Conservation (phyloP, 2,113 vertebrate genomes). For the Chloropsis hardwickii region DNA sequence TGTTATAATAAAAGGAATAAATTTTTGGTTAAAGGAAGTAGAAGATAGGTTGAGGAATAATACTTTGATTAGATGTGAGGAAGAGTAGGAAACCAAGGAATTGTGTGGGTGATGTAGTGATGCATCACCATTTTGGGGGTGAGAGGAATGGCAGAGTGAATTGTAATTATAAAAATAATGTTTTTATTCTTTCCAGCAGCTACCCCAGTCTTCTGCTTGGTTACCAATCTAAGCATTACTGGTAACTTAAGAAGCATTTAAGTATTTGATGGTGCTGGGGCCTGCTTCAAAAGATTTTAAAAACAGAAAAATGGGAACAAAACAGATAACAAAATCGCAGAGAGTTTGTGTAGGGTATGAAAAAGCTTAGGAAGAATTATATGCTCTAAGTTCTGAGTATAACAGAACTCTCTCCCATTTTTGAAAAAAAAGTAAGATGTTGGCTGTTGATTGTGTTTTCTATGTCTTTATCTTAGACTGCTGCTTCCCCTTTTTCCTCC, state of each 20-base stretch:
- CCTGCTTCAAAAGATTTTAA: neutral
- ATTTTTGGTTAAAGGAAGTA: neutral
- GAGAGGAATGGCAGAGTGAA: neutral
- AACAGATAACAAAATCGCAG: neutral
- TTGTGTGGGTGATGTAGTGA: neutral
- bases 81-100: neutral
- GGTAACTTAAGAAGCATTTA: neutral
- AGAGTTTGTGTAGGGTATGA: neutral
- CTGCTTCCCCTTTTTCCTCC: neutral
- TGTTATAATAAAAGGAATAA: neutral
- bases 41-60: neutral
- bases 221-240: neutral
- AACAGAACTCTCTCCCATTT: neutral
- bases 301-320: neutral
- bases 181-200: neutral
- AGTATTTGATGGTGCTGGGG: neutral
- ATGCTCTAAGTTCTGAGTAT: neutral
- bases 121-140: neutral
- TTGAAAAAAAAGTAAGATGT: neutral
- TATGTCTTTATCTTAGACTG: neutral
- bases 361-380: neutral
- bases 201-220: neutral
- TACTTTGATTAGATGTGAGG: neutral
- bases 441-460: neutral
- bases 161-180: neutral